phyloP scores from a whole-genome alignment of 2,888 invertebrate genomes.

The Machimus atricapillus region DNA sequence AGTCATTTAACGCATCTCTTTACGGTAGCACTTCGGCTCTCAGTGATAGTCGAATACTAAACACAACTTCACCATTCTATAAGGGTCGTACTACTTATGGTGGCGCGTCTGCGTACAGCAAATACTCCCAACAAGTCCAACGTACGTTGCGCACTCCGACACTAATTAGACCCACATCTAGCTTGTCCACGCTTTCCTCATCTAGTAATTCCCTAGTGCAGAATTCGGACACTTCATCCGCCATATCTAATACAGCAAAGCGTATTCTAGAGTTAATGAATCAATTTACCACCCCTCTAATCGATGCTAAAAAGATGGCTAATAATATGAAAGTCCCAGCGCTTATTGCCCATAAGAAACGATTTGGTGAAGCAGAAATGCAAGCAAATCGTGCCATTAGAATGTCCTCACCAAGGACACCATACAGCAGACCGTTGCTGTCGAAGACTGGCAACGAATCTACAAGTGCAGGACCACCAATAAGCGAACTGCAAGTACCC shows the following conservation, averaged over 20 bases:
- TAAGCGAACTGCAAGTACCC: slow-evolving; percentile 67
- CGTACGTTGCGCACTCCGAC: slow-evolving; percentile 54
- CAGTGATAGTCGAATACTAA: slow-evolving; percentile 59
- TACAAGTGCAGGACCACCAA: slow-evolving; percentile 47
- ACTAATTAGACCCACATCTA: slow-evolving; percentile 55
- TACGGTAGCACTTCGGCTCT: slow-evolving; percentile 61
- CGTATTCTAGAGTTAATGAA: slow-evolving; percentile 82
- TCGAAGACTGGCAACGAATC: background rate
- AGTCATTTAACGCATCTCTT: slow-evolving; percentile 59
- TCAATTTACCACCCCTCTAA: slow-evolving; percentile 80
- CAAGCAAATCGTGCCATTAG: slow-evolving; percentile 51
- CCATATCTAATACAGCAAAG: slow-evolving; percentile 70
- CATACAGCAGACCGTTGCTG: slow-evolving; percentile 52
- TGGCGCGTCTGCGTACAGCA: slow-evolving; percentile 71
- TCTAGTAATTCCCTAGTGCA: slow-evolving; percentile 51
- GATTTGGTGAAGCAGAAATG: slow-evolving; percentile 54
- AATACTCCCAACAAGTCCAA: slow-evolving; percentile 55
- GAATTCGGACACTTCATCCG: slow-evolving; percentile 47
- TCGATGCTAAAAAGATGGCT: slow-evolving; percentile 81
- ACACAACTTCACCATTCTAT: slow-evolving; percentile 74
- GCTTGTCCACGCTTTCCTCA: slow-evolving; percentile 54
- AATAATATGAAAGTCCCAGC: slow-evolving; percentile 53
- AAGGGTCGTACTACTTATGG: slow-evolving; percentile 78
- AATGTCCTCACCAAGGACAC: slow-evolving; percentile 51
- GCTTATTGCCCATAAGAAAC: slow-evolving; percentile 47